These are phyloP conservation scores for Rotaria sp. DNA, from an alignment of 2,888 invertebrate genomes.

Conservation along the genomic window DNA sequence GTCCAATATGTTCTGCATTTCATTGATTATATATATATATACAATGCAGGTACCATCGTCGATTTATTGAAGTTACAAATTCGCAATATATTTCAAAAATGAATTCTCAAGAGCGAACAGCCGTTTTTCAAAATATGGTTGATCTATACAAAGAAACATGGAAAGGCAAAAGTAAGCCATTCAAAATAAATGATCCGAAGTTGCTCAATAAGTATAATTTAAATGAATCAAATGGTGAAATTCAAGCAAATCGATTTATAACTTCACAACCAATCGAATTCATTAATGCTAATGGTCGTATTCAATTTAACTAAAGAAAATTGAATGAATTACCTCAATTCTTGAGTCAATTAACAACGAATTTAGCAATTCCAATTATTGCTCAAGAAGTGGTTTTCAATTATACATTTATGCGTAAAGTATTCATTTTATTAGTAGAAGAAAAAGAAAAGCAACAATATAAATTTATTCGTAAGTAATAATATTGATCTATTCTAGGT, in stretches of 20 bases:
- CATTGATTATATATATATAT: no score
- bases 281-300: constrained; percentile 11
- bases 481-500: background rate
- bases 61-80: constrained; percentile 39
- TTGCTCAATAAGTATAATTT: constrained; percentile 25
- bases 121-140: constrained; percentile 31
- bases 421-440: background rate
- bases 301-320: constrained; percentile 34
- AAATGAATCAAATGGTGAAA: constrained; percentile 2
- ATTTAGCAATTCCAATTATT: constrained; percentile 1
- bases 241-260: constrained; percentile 29
- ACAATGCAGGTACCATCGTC: constrained; percentile 31
- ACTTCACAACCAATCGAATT: constrained; percentile 32
- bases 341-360: background rate
- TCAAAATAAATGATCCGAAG: background rate
- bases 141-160: constrained; percentile 39
- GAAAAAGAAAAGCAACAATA: no score
- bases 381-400: constrained; percentile 29
- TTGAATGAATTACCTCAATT: constrained; percentile 31
- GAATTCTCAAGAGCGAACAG: background rate
- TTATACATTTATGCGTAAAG: constrained; percentile 22
- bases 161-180: constrained; percentile 34
- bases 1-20: no score
- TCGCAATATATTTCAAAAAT: constrained; percentile 31
- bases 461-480: background rate